These are phyloP conservation scores for Lycia hirtaria DNA, from an alignment of 2,888 invertebrate genomes.

Conservation along the genomic window DNA sequence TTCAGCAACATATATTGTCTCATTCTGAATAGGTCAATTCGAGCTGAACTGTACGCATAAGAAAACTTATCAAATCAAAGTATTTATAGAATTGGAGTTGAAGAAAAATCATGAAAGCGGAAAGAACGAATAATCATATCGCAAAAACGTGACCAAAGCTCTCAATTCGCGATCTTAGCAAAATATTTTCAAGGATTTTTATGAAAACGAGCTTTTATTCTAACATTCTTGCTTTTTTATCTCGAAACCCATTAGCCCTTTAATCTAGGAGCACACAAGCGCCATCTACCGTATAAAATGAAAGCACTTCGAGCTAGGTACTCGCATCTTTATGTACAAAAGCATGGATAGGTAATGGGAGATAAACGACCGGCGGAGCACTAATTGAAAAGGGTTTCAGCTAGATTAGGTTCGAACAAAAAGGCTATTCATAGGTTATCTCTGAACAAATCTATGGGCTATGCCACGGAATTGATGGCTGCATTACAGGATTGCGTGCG, in stretches of 20 bases:
- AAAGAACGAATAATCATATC: background rate
- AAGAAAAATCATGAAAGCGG: too few relatives aligned
- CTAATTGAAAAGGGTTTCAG: slow-evolving; percentile 47
- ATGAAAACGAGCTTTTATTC: slow-evolving; percentile 6
- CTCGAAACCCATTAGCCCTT: slow-evolving; percentile 17
- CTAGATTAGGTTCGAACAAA: slow-evolving; percentile 43
- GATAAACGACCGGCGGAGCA: slow-evolving; percentile 38
- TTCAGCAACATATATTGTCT: too few relatives aligned
- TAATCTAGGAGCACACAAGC: slow-evolving; percentile 4
- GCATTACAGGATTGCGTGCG: slow-evolving; percentile 40
- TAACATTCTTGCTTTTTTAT: slow-evolving; percentile 8
- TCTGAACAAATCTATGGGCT: slow-evolving; percentile 39
- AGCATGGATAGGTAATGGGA: slow-evolving; percentile 29
- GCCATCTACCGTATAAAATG: slow-evolving; percentile 3
- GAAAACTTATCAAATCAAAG: too few relatives aligned
- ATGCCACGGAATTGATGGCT: slow-evolving; percentile 36
- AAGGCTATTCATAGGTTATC: slow-evolving; percentile 42
- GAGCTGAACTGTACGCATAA: too few relatives aligned
- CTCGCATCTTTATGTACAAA: slow-evolving; percentile 9
- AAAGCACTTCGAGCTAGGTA: background rate
- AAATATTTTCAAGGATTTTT: slow-evolving; percentile 8
- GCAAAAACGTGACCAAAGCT: background rate
- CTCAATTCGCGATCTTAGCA: background rate
- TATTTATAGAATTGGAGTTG: too few relatives aligned
- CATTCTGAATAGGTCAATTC: too few relatives aligned